Base-by-base conservation (phyloP, 1,140 invertebrate species). In the Whitmania pigra region DNA sequence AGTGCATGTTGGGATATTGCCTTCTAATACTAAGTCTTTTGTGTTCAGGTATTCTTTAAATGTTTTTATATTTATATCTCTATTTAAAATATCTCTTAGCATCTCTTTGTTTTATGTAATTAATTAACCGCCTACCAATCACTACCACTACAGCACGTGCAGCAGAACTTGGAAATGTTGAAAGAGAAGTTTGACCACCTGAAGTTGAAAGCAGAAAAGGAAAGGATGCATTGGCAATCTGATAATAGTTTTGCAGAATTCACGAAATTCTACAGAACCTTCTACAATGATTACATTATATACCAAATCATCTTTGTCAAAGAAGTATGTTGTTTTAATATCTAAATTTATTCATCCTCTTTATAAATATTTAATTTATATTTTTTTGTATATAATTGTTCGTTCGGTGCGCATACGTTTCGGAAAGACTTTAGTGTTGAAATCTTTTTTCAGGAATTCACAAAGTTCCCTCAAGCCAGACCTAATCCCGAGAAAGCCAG, bases 381-480 rank as follows among this genome's bases (percentile, higher is more conserved):
- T 63, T 1, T 18, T 18, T 63, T 0, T 15, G 22, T 63, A 1
- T 63, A 11, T 15, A 31, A 0, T 2, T 13, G 0, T 63, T 17
- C 29, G 11, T 63, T 63, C 7, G 2, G 2, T 63, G 6, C 2
- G 29, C 9, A 13, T 25, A 13, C 22, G 22, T 63, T 18, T 31
- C 22, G 11, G 18, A 13, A 63, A 63, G 22, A 22, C 22, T 63
- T 63, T 63, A 25, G 22, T 63, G 2, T 63, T 5, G 22, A 36
- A 3, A 36, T 63, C 11, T 63, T 63, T 63, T 63, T 13, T n/a
- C 15, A 63, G 57, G 57, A 25, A 31, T 63, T 63, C 57, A 63
- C 57, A 22, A 63, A 31, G 18, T 22, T 13, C 57, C 9, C 22
- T 13, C 57, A 22, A 63, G 18, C 57, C 22, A 63, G 29, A 18